A percentile compares a stretch with the other conserved stretches of the same genome.
Conservation (phyloP, 2,797 vertebrate species). For the Lacerta viridis region DNA sequence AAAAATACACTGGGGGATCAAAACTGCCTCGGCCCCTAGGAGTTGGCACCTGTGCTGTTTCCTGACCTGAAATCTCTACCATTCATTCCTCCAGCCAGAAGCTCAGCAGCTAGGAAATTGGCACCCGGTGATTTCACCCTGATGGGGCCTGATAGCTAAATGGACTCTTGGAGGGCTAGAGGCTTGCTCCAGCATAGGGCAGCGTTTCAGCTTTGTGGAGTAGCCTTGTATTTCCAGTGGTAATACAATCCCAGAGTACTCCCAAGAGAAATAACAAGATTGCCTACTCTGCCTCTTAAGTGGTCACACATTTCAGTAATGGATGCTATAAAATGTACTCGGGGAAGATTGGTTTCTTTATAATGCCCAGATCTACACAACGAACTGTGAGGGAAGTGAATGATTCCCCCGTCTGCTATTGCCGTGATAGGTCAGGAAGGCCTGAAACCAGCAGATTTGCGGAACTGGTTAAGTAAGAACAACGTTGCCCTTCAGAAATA, state of each 20-base stretch:
- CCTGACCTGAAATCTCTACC: neutral
- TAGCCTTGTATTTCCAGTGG: conserved; percentile 1
- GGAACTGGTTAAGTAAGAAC: neutral
- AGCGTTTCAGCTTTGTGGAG: conserved; percentile 8
- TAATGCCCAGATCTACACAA: neutral
- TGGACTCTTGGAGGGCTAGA: neutral
- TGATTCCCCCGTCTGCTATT: neutral
- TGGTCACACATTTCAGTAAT: conserved; percentile 20
- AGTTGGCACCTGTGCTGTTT: neutral
- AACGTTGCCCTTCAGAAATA: neutral
- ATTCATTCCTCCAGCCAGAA: neutral
- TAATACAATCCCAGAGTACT: conserved; percentile 19
- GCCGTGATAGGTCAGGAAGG: neutral
- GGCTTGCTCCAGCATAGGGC: neutral
- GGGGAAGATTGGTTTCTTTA: conserved; percentile 33
- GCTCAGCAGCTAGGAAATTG: neutral
- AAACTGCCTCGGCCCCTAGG: too few relatives aligned
- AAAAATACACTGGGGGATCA: too few relatives aligned
- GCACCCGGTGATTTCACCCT: neutral
- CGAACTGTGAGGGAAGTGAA: neutral
- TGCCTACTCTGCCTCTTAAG: conserved; percentile 26
- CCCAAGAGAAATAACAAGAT: conserved; percentile 13
- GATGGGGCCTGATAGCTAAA: neutral
- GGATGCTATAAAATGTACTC: conserved; percentile 28
- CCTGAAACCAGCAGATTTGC: neutral